Conservation (phyloP, 2,113 vertebrate genomes). For the Odocoileus hemionus region DNA sequence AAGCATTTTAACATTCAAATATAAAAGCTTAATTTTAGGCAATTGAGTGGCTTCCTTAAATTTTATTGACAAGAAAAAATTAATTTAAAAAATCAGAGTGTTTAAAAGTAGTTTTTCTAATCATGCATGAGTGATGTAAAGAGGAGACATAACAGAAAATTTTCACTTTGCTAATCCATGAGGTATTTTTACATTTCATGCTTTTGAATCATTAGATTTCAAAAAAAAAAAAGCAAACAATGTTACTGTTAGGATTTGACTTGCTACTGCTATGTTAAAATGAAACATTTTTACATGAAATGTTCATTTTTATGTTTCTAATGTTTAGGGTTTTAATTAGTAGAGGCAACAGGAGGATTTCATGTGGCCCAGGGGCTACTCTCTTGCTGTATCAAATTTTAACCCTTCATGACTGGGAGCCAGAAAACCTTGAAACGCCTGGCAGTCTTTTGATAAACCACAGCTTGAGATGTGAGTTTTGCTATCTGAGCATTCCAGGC, state of each 20-base stretch:
- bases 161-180: not conserved
- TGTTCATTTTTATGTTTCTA: not conserved
- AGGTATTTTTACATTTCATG: not conserved
- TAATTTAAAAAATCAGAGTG: conserved; percentile 43
- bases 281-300: not conserved
- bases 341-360: not conserved
- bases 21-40: conserved; percentile 16
- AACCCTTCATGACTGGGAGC: not conserved
- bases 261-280: conserved; percentile 26
- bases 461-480: not conserved
- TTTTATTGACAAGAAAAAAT: conserved; percentile 49
- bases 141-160: conserved; percentile 35
- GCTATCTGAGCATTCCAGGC: not conserved
- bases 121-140: not conserved
- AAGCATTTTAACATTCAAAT: not conserved
- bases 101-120: conserved; percentile 55
- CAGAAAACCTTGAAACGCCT: not conserved
- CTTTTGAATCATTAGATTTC: conserved; percentile 12
- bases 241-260: not conserved
- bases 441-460: not conserved
- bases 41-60: conserved; percentile 3
- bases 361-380: not conserved
- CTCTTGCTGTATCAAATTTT: not conserved
- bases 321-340: conserved; percentile 2
- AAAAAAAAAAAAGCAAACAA: not conserved